phyloP scores from a whole-genome alignment of 2,797 vertebrate genomes.

The Sardinella longiceps region DNA sequence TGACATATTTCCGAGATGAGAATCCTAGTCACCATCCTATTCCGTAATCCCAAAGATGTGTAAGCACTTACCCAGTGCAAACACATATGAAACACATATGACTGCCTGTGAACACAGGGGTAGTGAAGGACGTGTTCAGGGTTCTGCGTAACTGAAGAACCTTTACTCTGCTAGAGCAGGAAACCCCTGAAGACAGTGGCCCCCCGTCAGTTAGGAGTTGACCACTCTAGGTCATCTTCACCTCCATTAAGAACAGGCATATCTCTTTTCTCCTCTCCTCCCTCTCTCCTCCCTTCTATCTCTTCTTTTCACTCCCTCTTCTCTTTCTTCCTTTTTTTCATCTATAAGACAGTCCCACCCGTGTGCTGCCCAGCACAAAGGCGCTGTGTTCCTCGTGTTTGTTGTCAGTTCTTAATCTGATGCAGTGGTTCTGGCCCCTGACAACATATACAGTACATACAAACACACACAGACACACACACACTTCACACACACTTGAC shows the following conservation, averaged over 20 bases:
- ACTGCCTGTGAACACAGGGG: not conserved
- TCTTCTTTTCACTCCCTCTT: not conserved
- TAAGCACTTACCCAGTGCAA: not conserved
- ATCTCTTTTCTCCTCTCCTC: constrained; percentile 1
- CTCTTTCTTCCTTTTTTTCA: constrained; percentile 8
- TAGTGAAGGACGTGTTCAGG: not conserved
- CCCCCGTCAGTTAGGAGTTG: not conserved
- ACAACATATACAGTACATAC: constrained; percentile 13
- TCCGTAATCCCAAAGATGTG: not conserved
- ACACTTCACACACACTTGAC: not conserved
- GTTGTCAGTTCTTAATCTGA: constrained; percentile 62
- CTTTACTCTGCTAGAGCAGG: not conserved
- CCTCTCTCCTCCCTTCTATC: constrained; percentile 23
- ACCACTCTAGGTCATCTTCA: not conserved
- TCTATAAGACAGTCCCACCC: not conserved
- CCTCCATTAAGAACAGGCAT: not conserved
- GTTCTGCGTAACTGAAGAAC: not conserved
- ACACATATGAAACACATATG: not conserved
- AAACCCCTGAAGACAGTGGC: not conserved
- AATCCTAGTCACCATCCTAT: not conserved
- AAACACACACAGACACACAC: not conserved
- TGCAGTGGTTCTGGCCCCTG: constrained; percentile 59
- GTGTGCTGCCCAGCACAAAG: constrained; percentile 57
- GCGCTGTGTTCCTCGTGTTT: constrained; percentile 64
- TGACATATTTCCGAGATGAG: not conserved